Evolutionary conservation across 2,888 invertebrate species (phyloP).

Genomic region (Notodonta ziczac): DNA sequence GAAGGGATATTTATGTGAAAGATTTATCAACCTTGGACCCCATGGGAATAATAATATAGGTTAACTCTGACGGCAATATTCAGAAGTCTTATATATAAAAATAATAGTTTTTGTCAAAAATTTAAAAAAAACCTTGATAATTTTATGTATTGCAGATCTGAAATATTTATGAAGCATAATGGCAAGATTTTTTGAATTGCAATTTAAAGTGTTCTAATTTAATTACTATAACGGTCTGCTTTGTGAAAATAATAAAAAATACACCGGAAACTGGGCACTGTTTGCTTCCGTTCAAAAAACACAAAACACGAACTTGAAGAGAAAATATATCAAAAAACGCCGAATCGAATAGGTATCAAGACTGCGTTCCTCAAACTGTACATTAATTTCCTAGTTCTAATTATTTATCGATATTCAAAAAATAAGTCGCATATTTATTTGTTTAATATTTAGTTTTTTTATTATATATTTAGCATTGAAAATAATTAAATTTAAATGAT

Average conservation of each 20-base stretch:
- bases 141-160: too few relatives aligned
- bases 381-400: too few relatives aligned
- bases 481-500: too few relatives aligned
- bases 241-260: constrained; percentile 48
- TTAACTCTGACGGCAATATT: not conserved
- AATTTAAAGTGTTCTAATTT: constrained; percentile 46
- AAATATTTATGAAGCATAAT: too few relatives aligned
- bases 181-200: too few relatives aligned
- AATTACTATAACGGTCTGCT: constrained; percentile 54
- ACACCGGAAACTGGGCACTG: constrained; percentile 55
- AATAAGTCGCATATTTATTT: too few relatives aligned
- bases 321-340: constrained; percentile 47
- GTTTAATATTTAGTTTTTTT: too few relatives aligned
- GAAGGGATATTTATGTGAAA: constrained; percentile 72
- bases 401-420: too few relatives aligned
- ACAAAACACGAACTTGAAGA: constrained; percentile 47
- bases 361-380: constrained; percentile 55
- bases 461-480: too few relatives aligned
- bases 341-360: constrained; percentile 48
- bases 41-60: not conserved
- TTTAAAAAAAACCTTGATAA: too few relatives aligned
- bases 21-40: constrained; percentile 59
- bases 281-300: constrained; percentile 68
- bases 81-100: not conserved
- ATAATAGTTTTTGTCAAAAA: too few relatives aligned